Base-by-base conservation (phyloP, 2,797 vertebrate species). In the Tragopan temminckii region DNA sequence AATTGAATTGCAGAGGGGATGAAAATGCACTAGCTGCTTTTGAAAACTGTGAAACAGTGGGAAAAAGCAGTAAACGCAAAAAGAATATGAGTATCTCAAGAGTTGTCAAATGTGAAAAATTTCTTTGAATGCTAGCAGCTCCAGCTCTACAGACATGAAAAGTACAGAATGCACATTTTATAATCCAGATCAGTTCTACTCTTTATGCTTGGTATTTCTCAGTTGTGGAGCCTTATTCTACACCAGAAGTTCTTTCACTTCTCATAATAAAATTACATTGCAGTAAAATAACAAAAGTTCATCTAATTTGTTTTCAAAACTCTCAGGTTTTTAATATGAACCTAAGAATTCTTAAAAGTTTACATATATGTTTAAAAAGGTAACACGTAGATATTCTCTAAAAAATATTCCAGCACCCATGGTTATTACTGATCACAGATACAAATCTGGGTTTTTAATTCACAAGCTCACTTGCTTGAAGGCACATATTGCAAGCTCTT, bases 81-180 rank as follows among this genome's bases (percentile, higher is more conserved):
- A 90, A 40, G 35, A 88, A 25, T 25, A 62, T 2, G 7, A 52
- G 3, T 38, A 79, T 7, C 4, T 55, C 24, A 53, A 68, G 50
- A 78, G 31, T 3, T 2, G 4, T 68, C 64, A 50, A 40, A 43
- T 5, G 7, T 46, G 33, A 36, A 6, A 72, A 64, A 52, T 74
- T 66, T 86, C 4, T 83, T 63, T 48, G 36, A 20, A 31, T 82
- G 16, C 0, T 64, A 69, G 72, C 5, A 79, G 12, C 14, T 81
- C 25, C 2, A 12, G 15, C 45, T 89, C 64, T 74, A n/a, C 6
- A 48, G 45, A 18, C 9, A 46, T 0, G 0, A 88, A 69, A 75
- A 68, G 48, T 33, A 45, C 1, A 13, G 4, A 5, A 58, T 64
- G 13, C 36, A n/a, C 12, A 48, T 58, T 23, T 79, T 69, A 27